Evolutionary conservation across 2,113 vertebrate genomes (phyloP).

Genomic region (Tiliqua scincoides): DNA sequence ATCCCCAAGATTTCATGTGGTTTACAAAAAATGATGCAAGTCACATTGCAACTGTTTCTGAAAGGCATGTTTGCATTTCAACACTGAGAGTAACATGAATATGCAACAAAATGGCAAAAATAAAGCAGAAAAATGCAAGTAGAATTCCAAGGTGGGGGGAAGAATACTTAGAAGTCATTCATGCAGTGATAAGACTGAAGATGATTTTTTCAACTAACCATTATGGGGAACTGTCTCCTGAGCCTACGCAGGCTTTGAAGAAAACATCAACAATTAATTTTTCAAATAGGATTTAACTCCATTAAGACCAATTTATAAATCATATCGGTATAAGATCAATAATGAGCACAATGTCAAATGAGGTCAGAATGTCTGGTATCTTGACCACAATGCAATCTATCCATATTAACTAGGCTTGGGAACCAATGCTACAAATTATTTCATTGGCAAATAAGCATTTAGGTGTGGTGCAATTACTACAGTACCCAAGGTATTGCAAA

Average conservation of each 20-base stretch:
- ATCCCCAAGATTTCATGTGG: constrained; percentile 67
- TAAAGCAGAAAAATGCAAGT: constrained; percentile 70
- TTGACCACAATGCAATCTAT: constrained; percentile 19
- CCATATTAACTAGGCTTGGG: background rate
- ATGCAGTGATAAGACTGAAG: constrained; percentile 82
- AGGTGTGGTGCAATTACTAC: background rate
- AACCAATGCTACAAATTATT: background rate
- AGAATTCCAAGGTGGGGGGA: constrained; percentile 61
- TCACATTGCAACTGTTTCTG: constrained; percentile 65
- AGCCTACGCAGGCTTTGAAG: constrained; percentile 93
- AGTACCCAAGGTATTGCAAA: background rate
- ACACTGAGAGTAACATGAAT: constrained; percentile 73
- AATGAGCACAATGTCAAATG: constrained; percentile 71
- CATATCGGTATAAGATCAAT: constrained; percentile 62
- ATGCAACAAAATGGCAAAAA: constrained; percentile 76
- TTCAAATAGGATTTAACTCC: constrained; percentile 75
- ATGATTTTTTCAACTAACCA: constrained; percentile 91
- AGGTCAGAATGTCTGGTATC: constrained; percentile 57
- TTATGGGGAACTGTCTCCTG: constrained; percentile 88
- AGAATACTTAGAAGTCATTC: constrained; percentile 67
- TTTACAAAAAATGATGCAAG: constrained; percentile 46
- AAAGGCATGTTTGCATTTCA: constrained; percentile 72
- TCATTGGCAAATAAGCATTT: background rate
- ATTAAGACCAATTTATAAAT: constrained; percentile 69
- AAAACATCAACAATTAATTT: constrained; percentile 80